Evolutionary conservation across 2,888 invertebrate species (phyloP).

Genomic region (Leucania comma): DNA sequence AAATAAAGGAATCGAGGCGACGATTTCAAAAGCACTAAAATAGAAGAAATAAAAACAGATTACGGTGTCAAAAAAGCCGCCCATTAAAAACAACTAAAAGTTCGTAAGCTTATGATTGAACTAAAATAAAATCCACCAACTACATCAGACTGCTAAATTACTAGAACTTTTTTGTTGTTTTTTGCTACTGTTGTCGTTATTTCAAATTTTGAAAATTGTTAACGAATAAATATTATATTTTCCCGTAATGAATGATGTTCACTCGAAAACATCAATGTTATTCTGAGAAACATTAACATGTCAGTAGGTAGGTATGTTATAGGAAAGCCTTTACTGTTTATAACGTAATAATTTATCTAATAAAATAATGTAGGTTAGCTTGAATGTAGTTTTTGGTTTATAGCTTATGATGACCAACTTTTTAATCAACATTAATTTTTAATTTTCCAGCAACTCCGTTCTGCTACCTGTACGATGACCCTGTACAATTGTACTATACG

Average conservation of each 20-base stretch:
- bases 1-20: too few species aligned
- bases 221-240: neutral
- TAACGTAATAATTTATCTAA: neutral
- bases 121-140: too few species aligned
- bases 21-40: too few species aligned
- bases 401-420: neutral
- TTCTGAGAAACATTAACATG: neutral
- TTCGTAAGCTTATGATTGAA: too few species aligned
- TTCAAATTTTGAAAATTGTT: neutral
- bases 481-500: constrained; percentile 96
- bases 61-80: too few species aligned
- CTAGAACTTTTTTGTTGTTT: too few species aligned
- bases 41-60: too few species aligned
- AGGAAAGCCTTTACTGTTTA: neutral
- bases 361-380: neutral
- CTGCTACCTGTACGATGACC: constrained; percentile 97
- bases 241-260: neutral
- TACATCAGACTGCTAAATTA: too few species aligned
- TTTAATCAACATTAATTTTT: constrained; percentile 4
- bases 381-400: neutral
- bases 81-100: too few species aligned
- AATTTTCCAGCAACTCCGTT: constrained; percentile 96
- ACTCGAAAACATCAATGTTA: neutral
- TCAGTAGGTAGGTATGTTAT: too few species aligned
- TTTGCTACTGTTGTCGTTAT: too few species aligned